A percentile compares a stretch with the other conserved stretches of the same genome.
Evolutionary conservation across 2,113 vertebrate genomes (phyloP).

Genomic region (Phoenicopterus ruber): DNA sequence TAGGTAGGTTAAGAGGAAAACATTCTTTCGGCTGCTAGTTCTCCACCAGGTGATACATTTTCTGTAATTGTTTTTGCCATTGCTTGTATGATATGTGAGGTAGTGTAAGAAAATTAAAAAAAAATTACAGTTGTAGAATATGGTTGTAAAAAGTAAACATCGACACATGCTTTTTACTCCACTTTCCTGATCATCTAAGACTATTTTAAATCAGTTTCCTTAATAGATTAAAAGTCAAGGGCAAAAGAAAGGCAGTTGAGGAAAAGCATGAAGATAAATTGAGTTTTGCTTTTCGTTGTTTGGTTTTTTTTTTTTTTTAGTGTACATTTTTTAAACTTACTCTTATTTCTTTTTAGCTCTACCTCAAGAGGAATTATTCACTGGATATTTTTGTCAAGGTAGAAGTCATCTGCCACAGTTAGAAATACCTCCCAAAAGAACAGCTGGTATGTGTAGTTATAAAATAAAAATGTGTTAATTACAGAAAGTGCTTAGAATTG

Average conservation of each 20-base stretch:
- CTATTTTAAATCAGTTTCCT: not conserved
- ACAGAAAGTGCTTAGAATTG: not conserved
- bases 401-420: slow-evolving; percentile 40
- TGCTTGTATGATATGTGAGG: not conserved
- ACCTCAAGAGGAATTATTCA: slow-evolving; percentile 64
- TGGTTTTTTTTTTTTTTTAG: not conserved
- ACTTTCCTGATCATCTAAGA: not conserved
- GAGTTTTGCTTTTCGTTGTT: not conserved
- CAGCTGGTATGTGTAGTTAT: slow-evolving; percentile 73
- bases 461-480: not conserved
- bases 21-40: not conserved
- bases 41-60: not conserved
- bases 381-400: slow-evolving; percentile 86
- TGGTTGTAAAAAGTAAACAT: not conserved
- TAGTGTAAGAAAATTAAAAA: not conserved
- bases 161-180: not conserved
- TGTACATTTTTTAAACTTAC: not conserved
- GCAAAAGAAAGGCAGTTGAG: not conserved
- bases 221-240: not conserved
- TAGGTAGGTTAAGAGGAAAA: not conserved
- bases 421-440: slow-evolving; percentile 68
- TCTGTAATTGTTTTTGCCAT: not conserved
- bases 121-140: not conserved
- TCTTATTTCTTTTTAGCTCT: slow-evolving; percentile 51
- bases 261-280: not conserved